Conservation (phyloP, 2,888 invertebrate species). For the Cerastis rubricosa region DNA sequence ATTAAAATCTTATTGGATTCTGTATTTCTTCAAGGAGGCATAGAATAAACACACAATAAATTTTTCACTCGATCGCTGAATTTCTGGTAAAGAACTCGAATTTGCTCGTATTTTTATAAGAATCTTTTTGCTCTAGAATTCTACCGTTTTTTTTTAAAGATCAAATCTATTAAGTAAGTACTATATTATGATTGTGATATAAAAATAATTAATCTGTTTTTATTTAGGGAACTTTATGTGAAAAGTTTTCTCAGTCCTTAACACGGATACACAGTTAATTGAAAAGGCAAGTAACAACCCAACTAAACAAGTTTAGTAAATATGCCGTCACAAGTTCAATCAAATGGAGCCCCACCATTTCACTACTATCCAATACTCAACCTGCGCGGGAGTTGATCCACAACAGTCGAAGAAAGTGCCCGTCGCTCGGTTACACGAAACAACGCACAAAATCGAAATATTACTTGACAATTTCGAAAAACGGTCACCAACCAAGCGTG, state of each 20-base stretch:
- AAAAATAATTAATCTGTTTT: not conserved
- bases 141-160: not conserved
- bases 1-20: not conserved
- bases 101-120: not conserved
- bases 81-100: not conserved
- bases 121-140: not conserved
- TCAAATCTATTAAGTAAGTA: not conserved
- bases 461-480: slow-evolving; percentile 37
- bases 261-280: not conserved
- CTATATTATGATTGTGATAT: not conserved
- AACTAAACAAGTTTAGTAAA: slow-evolving; percentile 7
- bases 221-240: not conserved
- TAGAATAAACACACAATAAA: too few relatives aligned
- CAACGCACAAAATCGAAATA: slow-evolving; percentile 37
- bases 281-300: slow-evolving; percentile 7
- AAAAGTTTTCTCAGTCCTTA: not conserved
- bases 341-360: slow-evolving; percentile 74
- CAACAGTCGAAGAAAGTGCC: slow-evolving; percentile 80
- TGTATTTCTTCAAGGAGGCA: not conserved
- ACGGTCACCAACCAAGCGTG: slow-evolving; percentile 36
- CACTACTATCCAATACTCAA: slow-evolving; percentile 70
- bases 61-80: not conserved
- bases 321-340: slow-evolving; percentile 33
- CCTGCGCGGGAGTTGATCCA: slow-evolving; percentile 78
- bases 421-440: slow-evolving; percentile 66